Evolutionary conservation across 2,888 invertebrate species (phyloP).

Genomic region (Catotricha subobsoleta): DNA sequence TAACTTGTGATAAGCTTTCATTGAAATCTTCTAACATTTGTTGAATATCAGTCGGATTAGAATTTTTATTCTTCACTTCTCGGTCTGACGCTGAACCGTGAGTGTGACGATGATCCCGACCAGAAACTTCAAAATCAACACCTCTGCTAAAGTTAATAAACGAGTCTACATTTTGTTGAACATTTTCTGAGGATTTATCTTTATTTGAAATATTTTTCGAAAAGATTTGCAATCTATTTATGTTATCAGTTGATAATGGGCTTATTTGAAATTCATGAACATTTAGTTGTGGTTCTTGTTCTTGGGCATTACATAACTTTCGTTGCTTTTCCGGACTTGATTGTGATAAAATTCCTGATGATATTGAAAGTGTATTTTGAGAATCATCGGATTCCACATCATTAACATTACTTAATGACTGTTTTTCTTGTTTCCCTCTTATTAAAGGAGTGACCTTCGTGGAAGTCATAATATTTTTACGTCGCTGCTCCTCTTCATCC

Average conservation of each 20-base stretch:
- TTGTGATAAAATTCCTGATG: slow-evolving; percentile 6
- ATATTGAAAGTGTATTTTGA: slow-evolving; percentile 6
- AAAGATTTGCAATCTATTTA: slow-evolving; percentile 9
- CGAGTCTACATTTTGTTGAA: background rate
- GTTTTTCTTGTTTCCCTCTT: no score
- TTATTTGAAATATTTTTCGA: background rate
- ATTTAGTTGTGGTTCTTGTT: no score
- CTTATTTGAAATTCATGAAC: slow-evolving; percentile 11
- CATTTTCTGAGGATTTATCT: background rate
- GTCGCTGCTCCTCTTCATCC: no score
- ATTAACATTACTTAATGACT: no score
- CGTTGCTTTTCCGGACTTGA: slow-evolving; percentile 6
- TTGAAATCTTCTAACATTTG: slow-evolving; percentile 21
- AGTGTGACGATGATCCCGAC: no score
- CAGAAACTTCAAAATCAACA: background rate
- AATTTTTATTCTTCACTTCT: no score
- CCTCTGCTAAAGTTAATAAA: slow-evolving; percentile 1
- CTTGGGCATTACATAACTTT: background rate
- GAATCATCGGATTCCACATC: background rate
- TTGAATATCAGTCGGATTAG: slow-evolving; percentile 16
- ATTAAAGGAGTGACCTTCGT: no score
- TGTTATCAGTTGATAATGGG: slow-evolving; percentile 17
- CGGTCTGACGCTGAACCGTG: background rate
- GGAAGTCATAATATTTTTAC: no score
- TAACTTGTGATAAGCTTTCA: slow-evolving; percentile 20